Evolutionary conservation across 2,113 vertebrate genomes (phyloP), one percentile per base, ranked within the genome.

Genomic region (Gobiocypris rarus): DNA sequence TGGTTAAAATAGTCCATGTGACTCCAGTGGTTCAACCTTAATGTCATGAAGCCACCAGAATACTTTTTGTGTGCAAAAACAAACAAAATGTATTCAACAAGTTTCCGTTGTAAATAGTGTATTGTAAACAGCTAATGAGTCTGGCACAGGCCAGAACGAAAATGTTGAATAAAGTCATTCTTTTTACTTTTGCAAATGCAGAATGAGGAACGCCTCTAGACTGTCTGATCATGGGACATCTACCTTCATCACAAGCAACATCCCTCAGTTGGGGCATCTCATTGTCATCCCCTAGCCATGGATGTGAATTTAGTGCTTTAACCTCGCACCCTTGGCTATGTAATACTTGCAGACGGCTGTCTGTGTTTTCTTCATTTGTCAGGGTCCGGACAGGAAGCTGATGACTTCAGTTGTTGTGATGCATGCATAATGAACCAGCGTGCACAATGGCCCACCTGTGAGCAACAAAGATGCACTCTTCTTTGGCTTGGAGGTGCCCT

Each of bases 381-480:
- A 88, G 63, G 78, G 82, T 83, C 81, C 84, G 38, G 26, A 90
- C 86, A 89, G 89, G 86, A 88, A 89, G 89, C 83, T 78, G 88
- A 88, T 2, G 76, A 84, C 89, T 83, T 90, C 87, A 89, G 90
- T 91, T 89, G 89, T 89, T 88, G 88, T 92, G 89, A 43, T 78
- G 90, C 88, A 90, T 91, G 83, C 86, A 88, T 90, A 92, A 93
- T 92, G 89, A 91, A 90, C 90, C 89, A 87, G 87, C 26, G 63
- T 88, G 88, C 91, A 92, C 92, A 92, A 93, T 92, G 92, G 86
- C 88, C 90, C 92, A 95, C 92, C 94, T 93, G 95, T 90, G 87
- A 84, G 84, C 80, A 69, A 95, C 95, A 95, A 94, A 94, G 94
- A 90, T 88, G 87, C 90, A 89, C 92, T 94, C 95, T 91, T 93